Evolutionary conservation across 2,797 vertebrate species (phyloP), one percentile per base, ranked within the genome.

Genomic region (Vipera ursinii): DNA sequence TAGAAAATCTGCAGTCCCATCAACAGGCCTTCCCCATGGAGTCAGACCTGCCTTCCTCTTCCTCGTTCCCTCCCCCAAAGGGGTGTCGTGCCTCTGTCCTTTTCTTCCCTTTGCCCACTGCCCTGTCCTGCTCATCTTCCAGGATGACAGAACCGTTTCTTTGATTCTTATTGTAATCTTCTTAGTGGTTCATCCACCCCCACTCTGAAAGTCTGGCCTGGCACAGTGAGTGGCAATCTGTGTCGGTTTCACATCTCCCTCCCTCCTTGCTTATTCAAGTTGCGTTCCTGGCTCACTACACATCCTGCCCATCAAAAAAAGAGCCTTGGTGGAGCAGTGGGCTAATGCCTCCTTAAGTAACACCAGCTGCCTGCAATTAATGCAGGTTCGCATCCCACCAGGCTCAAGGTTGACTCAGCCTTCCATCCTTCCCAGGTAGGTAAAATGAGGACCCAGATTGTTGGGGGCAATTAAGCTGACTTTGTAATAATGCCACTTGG

Each of bases 221-320:
- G 73, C 97, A 97, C 96, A 94, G 96, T 95, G 96, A 96, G 96
- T 97, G 97, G 97, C 97, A 97, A 97, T 91, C 97, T 97, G 97
- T 98, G 97, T 97, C 97, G 97, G 97, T 96, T 98, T 98, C 98
- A 98, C 98, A 97, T 97, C 95, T 96, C 95, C 95, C 96, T 95
- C 97, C 96, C 95, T 91, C 91, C 8, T 20, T 44, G 38, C 3
- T 24, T 78, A 22, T 44, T 44, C 8, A 4, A 24, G 17, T 22
- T 48, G 73, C 0, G 0, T 20, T 44, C 38, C 69, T 22, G 7
- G 1, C 7, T 73, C 32, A 38, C 7, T 20, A 7, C 69, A 8
- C 32, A 38, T 78, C 73, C 8, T 48, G 38, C 38, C 38, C 8
- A 48, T 48, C 73, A 10, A 24, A 78, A 32, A 32, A 32, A 32